Base-by-base conservation (phyloP, 2,888 invertebrate species). In the Eupithecia inturbata region DNA sequence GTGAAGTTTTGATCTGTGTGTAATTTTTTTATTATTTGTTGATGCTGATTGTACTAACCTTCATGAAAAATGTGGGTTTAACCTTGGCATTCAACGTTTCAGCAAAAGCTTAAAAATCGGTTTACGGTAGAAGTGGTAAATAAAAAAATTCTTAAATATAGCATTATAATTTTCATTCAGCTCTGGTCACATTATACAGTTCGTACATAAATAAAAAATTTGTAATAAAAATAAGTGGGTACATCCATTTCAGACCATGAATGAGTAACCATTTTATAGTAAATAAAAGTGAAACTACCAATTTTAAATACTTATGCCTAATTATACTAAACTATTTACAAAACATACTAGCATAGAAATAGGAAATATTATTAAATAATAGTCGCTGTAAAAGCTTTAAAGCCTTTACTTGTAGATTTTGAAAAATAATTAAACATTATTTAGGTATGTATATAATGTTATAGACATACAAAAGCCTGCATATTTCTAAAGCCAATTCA, bases 281-380 rank as follows among this genome's bases (percentile, higher is more conserved):
- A 79, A 85, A 14, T 86, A 90, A 89, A 89, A 90, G 87, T 88
- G 89, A 87, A 88, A 90, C 88, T 92, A 90, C 88, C 88, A 89
- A 90, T 90, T 91, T 93, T 93, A 93, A 94, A 93, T 94, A 94
- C 84, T 93, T 91, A 85, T 82, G 81, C 91, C 79, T 70, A 22
- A 36, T 69, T 39, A 66, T 67, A 62, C 69, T 92, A 66, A 64
- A 26, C 10, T 94, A 94, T 94, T 91, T 94, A 94, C 94, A 92
- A 87, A 86, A 90, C 88, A 83, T 83, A 86, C 90, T 87, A 62
- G 2, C 62, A 19, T 92, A 92, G 87, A 89, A 88, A 87, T 89
- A 88, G 82, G 82, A 82, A 83, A 83, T 84, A 84, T 77, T 82
- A 89, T 88, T 88, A 89, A 91, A 90, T 91, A 90, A 87, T 71